A percentile compares a stretch with the other conserved stretches of the same genome.
phyloP scores from a whole-genome alignment of 2,797 vertebrate species.

The Tolypeutes matacus region DNA sequence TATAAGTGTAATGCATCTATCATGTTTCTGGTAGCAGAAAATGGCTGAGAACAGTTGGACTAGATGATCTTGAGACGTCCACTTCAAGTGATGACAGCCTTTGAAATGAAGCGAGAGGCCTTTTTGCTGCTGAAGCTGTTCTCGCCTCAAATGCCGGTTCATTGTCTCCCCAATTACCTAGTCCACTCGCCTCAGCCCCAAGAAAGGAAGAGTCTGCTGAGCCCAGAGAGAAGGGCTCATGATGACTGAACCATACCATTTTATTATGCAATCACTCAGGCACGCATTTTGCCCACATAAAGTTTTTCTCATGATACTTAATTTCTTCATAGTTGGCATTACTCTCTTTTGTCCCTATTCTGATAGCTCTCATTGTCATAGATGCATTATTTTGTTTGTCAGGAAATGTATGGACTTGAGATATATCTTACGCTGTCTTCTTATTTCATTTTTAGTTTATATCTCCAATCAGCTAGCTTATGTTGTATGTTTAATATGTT shows the following conservation, averaged over 20 bases:
- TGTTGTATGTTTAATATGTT: neutral
- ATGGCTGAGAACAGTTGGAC: neutral
- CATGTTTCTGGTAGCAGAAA: neutral
- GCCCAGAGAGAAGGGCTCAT: neutral
- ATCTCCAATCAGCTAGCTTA: neutral
- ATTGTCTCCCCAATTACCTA: neutral
- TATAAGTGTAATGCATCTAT: neutral
- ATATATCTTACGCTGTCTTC: neutral
- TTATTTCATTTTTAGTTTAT: neutral
- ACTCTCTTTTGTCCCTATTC: neutral
- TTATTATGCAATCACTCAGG: neutral
- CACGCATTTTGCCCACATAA: neutral
- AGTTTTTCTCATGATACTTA: slow-evolving; percentile 11
- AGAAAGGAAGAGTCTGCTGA: neutral
- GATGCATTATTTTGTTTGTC: slow-evolving; percentile 31
- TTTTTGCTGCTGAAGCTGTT: neutral
- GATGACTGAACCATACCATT: neutral
- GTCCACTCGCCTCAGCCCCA: neutral
- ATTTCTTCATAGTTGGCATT: neutral
- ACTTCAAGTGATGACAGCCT: neutral
- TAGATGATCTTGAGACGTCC: neutral
- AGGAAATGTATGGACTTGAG: slow-evolving; percentile 10
- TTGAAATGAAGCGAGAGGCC: neutral
- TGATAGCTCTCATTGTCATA: neutral
- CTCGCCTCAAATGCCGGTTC: neutral